Evolutionary conservation across 64 coral and sea anemone genomes (phyloP).

Genomic region (Cladopsammia gracilis): DNA sequence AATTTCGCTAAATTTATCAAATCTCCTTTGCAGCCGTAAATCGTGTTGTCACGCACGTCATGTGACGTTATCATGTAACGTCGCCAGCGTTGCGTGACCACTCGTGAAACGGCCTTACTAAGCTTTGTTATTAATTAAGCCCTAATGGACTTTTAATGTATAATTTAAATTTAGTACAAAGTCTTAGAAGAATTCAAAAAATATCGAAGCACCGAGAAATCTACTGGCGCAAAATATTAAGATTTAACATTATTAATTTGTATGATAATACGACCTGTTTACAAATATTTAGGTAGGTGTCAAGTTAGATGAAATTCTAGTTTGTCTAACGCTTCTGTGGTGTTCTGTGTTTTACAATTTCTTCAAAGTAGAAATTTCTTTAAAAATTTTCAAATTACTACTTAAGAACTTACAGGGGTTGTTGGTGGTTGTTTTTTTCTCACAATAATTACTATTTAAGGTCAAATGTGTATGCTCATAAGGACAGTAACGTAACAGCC

Average conservation of each 20-base stretch:
- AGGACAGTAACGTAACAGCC: too few species aligned
- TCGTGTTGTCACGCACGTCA: too few species aligned
- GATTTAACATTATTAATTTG: background rate
- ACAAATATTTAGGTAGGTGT: background rate
- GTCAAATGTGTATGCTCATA: too few species aligned
- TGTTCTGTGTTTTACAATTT: too few species aligned
- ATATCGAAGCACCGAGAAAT: constrained; percentile 3
- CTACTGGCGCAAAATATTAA: background rate
- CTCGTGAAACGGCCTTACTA: background rate
- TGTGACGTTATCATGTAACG: background rate
- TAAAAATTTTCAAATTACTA: too few species aligned
- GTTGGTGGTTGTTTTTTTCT: too few species aligned
- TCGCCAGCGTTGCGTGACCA: background rate
- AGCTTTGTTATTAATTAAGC: background rate
- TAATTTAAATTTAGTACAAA: constrained; percentile 36
- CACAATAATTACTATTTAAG: too few species aligned
- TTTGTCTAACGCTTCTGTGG: too few species aligned
- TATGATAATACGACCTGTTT: constrained; percentile 2
- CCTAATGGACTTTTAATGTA: background rate
- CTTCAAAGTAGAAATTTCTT: too few species aligned
- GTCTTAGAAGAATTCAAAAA: constrained; percentile 23
- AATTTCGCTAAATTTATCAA: background rate
- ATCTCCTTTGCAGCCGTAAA: background rate
- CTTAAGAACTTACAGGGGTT: too few species aligned
- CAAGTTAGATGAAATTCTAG: background rate